A percentile compares a stretch with the other conserved stretches of the same genome.
Conservation (phyloP, 2,797 vertebrate genomes). For the Neomorphus geoffroyi region DNA sequence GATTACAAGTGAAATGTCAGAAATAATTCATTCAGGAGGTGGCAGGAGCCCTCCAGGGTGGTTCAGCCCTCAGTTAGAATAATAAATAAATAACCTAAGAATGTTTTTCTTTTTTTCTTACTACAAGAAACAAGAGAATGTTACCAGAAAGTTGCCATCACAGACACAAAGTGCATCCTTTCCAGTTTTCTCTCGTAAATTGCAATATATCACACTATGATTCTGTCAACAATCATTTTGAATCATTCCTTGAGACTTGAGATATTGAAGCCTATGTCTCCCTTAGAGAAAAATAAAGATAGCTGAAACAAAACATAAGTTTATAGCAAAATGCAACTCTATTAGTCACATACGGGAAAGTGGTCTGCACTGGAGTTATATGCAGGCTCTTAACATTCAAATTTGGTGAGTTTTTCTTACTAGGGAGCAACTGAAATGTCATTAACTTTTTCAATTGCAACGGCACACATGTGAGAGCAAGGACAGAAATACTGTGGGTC, state of each 20-base stretch:
- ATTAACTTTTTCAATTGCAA: neutral
- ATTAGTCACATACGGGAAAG: neutral
- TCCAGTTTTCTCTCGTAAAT: constrained; percentile 34
- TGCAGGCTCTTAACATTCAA: neutral
- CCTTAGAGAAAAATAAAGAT: neutral
- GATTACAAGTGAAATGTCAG: constrained; percentile 2
- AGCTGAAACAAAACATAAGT: neutral
- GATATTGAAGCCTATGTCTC: neutral
- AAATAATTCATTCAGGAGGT: constrained; percentile 25
- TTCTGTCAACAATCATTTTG: constrained; percentile 40
- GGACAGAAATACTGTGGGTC: neutral
- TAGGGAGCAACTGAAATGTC: neutral
- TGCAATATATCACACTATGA: constrained; percentile 13
- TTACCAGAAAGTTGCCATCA: constrained; percentile 11
- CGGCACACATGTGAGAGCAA: neutral
- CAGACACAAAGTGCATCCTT: constrained; percentile 7
- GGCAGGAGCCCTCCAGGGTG: neutral
- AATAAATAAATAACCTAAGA: constrained; percentile 30
- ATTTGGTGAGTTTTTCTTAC: neutral
- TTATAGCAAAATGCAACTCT: neutral
- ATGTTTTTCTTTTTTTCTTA: neutral
- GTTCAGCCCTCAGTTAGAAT: neutral
- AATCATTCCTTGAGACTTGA: constrained; percentile 27
- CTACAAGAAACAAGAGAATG: neutral
- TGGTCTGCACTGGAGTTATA: neutral